Conservation (phyloP, 2,797 vertebrate species). For the Halcyon badia region DNA sequence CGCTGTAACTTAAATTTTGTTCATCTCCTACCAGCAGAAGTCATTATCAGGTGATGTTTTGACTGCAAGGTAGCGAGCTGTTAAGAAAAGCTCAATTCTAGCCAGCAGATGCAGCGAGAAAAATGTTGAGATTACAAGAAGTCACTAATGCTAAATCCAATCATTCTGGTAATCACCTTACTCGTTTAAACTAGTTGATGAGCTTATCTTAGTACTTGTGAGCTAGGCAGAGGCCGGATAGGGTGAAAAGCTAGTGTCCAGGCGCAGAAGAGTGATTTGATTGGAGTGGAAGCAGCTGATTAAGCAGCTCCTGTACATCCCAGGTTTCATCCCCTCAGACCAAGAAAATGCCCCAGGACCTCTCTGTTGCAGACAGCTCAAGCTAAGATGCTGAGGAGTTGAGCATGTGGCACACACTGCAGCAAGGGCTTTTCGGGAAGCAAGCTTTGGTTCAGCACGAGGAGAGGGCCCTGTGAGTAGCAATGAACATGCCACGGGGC, state of each 20-base stretch:
- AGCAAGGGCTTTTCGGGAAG: not conserved
- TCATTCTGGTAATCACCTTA: not conserved
- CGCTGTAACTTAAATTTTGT: not conserved
- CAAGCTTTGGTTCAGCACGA: accelerated
- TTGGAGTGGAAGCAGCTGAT: not conserved
- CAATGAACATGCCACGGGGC: not conserved
- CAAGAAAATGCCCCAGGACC: not conserved
- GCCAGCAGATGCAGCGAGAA: not conserved
- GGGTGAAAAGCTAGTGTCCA: not conserved
- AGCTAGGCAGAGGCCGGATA: not conserved
- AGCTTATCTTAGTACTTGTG: not conserved
- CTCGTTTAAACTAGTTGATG: accelerated
- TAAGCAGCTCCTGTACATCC: not conserved
- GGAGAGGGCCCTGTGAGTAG: not conserved
- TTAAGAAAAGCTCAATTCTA: not conserved
- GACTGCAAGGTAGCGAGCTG: not conserved
- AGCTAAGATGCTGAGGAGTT: not conserved
- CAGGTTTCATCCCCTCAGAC: not conserved
- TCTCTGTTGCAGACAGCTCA: accelerated
- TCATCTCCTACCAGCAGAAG: not conserved
- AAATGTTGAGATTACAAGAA: not conserved
- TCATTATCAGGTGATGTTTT: not conserved
- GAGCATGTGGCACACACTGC: accelerated
- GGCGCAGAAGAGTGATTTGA: not conserved
- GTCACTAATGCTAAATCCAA: not conserved